Evolutionary conservation across 2,113 vertebrate genomes (phyloP), one percentile per base, ranked within the genome.

Genomic region (Oreochromis tanganicae): DNA sequence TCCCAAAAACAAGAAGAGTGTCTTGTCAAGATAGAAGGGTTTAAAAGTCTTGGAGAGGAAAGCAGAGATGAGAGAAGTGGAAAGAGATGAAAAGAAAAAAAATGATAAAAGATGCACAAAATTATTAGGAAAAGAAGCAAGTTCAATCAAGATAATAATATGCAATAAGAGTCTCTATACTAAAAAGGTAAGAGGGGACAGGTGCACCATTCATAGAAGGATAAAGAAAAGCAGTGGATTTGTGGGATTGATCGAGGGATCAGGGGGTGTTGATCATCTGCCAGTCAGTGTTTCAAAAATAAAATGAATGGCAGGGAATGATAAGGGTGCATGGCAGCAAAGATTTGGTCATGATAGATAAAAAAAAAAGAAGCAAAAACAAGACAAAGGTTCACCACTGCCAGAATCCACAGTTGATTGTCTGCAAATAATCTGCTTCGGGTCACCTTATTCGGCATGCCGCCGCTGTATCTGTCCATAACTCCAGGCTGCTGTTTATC

Each of bases 361-460:
- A 54, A 85, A 71, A 32, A 3, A 3, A 4, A 12, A 63, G 6
- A 43, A 43, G 21, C 13, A 16, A 73, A 73, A 80, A 75, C 80
- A 21, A 71, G 38, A 34, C 29, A 80, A 52, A 78, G 73, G 46
- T 50, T 50, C 43, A 78, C 50, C 50, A 46, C 84, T 84, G 87
- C 79, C 88, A 91, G 88, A 81, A 84, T 55, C 80, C 80, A 86
- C 88, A 89, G 24, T 81, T 91, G 59, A 85, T 87, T 85, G 84
- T 89, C 85, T 86, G 85, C 73, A 91, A 93, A 91, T 87, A 92
- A 88, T 85, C 88, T 85, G 92, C 80, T 57, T 46, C 9, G 5
- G 87, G 91, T 92, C 88, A 93, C 90, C 88, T 87, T 88, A 80
- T 73, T 68, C n/a, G 19, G 83, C n/a, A 34, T 24, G 24, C 56